Base-by-base conservation (phyloP, 2,113 vertebrate species). In the Delphinus delphis region DNA sequence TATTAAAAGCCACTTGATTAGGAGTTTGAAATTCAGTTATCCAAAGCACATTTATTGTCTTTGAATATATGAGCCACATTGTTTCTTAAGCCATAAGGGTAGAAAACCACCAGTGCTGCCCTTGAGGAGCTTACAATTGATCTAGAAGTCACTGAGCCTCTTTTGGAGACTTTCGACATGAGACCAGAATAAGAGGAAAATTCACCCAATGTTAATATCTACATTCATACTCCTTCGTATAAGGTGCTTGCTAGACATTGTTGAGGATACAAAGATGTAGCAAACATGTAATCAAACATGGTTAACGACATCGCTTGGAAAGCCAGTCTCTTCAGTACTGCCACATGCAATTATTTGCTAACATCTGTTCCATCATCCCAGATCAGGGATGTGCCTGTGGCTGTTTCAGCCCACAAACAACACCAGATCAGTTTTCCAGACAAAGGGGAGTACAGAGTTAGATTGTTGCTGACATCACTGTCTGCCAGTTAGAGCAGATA, bases 1-100 rank as follows among this genome's bases (percentile, higher is more conserved):
- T 23, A 50, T 63, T 90, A 60, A 95, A 96, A 95, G 26, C 6
- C 65, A 76, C 60, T 84, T 76, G 58, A 73, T 84, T 93, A 58
- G 60, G 38, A 71, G 36, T 68, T 85, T 92, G 36, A 53, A n/a
- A 60, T 80, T 80, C 36, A 74, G 31, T 80, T 92, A 76, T 74
- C 92, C 74, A 74, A 82, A 92, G 41, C 14, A 84, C 0, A 55
- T 41, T 65, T 62, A 60, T 36, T 83, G 8, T 60, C 33, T 92
- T 15, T 83, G 62, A 94, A 60, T 77, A 26, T 38, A 84, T 73
- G 68, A 94, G 14, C 12, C 73, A 86, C 79, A 50, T 76, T 92
- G 23, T 94, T 80, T 44, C 41, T 60, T 77, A 68, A 88, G 12
- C 36, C 33, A 6, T 44, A 67, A 88, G 12, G 26, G 47, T 33